Conservation (phyloP, 2,797 vertebrate genomes). For the Discoglossus pictus region DNA sequence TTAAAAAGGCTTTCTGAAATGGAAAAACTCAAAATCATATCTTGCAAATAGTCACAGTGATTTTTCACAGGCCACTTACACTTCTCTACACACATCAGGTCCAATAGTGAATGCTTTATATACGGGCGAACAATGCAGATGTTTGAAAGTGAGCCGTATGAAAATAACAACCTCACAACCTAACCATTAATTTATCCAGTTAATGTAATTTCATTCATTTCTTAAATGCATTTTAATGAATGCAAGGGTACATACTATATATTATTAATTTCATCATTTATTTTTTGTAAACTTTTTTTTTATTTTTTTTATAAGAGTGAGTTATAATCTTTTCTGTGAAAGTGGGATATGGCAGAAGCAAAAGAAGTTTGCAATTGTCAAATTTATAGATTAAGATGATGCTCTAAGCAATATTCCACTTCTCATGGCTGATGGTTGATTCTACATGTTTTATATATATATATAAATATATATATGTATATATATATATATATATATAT, state of each 20-base stretch:
- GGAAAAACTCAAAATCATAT: no score
- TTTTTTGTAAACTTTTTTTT: slow-evolving; percentile 1
- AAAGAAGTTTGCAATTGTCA: slow-evolving; percentile 15
- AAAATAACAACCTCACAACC: slow-evolving; percentile 5
- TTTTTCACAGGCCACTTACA: no score
- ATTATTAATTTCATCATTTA: slow-evolving; percentile 1
- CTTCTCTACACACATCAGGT: slow-evolving; percentile 2
- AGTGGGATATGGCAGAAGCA: slow-evolving; percentile 13
- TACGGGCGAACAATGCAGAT: no score
- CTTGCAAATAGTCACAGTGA: no score
- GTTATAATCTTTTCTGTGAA: background rate
- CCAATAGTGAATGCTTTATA: background rate
- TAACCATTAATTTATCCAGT: no score
- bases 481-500: no score
- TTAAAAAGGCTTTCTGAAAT: background rate
- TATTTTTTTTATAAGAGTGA: slow-evolving; percentile 10
- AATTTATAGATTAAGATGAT: slow-evolving; percentile 9
- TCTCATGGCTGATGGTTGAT: slow-evolving; percentile 1
- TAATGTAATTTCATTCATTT: background rate
- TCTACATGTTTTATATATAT: slow-evolving; percentile 10
- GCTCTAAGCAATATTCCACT: slow-evolving; percentile 4
- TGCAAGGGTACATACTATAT: background rate
- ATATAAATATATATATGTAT: no score
- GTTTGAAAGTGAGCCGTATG: no score
- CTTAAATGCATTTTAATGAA: slow-evolving; percentile 2